Evolutionary conservation across 2,797 vertebrate species (phyloP).

Genomic region (Lagodon rhomboides): DNA sequence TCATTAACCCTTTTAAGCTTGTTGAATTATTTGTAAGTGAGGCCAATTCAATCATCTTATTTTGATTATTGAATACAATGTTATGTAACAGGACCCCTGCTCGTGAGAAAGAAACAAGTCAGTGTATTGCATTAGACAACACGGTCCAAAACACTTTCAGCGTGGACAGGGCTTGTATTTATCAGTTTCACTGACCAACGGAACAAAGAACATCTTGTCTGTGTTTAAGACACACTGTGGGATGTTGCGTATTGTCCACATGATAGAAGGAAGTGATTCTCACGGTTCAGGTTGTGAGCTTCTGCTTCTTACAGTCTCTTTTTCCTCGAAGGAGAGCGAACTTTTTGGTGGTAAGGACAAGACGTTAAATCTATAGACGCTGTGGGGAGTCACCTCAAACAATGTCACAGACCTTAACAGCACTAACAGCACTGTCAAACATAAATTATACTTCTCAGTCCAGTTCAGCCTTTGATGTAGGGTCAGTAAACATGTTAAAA

Average conservation of each 20-base stretch:
- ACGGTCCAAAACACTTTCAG: background rate
- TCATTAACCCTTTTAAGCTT: background rate
- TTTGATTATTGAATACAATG: background rate
- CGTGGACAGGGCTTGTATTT: conserved; percentile 1
- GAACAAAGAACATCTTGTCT: conserved; percentile 6
- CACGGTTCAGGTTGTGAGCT: conserved; percentile 11
- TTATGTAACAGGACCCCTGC: too few species aligned
- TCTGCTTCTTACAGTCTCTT: background rate
- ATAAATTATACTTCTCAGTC: background rate
- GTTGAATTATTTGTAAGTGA: background rate
- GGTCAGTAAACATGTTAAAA: conserved; percentile 14
- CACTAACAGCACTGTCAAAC: conserved; percentile 10
- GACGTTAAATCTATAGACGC: conserved; percentile 4
- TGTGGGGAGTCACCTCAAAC: conserved; percentile 12
- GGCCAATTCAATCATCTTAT: background rate
- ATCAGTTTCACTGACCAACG: background rate
- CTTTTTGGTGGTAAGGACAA: conserved; percentile 11
- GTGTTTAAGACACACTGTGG: background rate
- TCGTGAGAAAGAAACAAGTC: background rate
- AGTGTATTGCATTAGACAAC: background rate
- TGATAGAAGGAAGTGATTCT: conserved; percentile 14
- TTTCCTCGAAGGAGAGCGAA: conserved; percentile 9
- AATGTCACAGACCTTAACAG: conserved; percentile 24
- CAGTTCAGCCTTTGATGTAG: background rate
- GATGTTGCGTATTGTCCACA: conserved; percentile 2